Evolutionary conservation across 1,140 invertebrate species (phyloP).

Genomic region (Calephelis virginiensis): DNA sequence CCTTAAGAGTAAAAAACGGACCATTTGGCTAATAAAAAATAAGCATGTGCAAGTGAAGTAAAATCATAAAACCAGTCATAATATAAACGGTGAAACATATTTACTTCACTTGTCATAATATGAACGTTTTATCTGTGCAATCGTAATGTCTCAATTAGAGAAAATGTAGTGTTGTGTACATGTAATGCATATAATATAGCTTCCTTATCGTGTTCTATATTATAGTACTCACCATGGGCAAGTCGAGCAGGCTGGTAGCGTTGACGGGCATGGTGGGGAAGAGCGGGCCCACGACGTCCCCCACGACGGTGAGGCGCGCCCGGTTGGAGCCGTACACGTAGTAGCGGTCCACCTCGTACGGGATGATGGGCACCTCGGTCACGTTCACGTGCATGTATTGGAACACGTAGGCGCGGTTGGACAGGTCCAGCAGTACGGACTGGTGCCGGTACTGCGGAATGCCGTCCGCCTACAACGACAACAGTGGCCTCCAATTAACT

Average conservation of each 20-base stretch:
- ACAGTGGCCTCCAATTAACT: slow-evolving; percentile 2
- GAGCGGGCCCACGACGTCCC: slow-evolving; percentile 96
- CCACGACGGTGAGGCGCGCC: slow-evolving; percentile 92
- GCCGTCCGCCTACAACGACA: slow-evolving; percentile 87
- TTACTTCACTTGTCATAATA: no score
- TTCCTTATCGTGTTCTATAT: no score
- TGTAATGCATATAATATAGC: no score
- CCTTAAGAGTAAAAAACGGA: no score
- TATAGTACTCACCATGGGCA: slow-evolving; percentile 85
- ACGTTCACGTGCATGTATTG: slow-evolving; percentile 97
- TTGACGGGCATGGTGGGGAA: slow-evolving; percentile 96
- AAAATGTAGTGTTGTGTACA: no score
- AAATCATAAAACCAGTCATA: no score
- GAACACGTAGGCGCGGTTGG: slow-evolving; percentile 93
- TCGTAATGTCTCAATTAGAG: no score
- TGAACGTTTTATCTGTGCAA: no score
- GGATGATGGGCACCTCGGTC: slow-evolving; percentile 93
- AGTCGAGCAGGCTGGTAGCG: slow-evolving; percentile 86
- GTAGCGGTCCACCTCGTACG: slow-evolving; percentile 89
- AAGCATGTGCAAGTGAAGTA: no score
- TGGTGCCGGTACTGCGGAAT: slow-evolving; percentile 95
- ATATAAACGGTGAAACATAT: no score
- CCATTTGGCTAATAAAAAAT: no score
- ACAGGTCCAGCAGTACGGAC: slow-evolving; percentile 93
- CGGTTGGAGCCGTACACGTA: slow-evolving; percentile 97